Conservation (phyloP, 1,140 invertebrate genomes). For the Ostrea edulis region DNA sequence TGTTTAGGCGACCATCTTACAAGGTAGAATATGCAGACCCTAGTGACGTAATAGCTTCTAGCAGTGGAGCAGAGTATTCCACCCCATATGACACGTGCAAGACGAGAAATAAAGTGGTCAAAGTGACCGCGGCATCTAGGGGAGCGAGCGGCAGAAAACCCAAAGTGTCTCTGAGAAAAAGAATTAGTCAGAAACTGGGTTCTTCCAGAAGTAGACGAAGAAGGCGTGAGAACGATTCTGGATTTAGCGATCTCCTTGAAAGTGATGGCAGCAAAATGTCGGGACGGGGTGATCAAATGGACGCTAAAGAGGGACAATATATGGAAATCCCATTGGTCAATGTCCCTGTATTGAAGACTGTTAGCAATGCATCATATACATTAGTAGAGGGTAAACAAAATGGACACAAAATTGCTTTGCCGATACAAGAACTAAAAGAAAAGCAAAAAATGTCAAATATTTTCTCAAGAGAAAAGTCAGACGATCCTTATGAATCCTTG, state of each 20-base stretch:
- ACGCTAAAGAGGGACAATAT: not conserved
- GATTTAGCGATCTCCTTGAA: constrained; percentile 2
- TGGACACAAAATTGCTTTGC: not conserved
- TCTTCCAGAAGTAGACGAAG: not conserved
- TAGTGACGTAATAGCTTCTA: constrained; percentile 8
- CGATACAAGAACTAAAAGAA: not conserved
- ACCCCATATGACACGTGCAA: constrained; percentile 12
- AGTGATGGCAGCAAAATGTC: not conserved
- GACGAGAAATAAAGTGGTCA: not conserved
- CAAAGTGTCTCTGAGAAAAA: not conserved
- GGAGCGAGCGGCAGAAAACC: not conserved
- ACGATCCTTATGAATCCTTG: not conserved
- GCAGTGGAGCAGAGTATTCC: constrained; percentile 19
- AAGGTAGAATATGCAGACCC: constrained; percentile 25
- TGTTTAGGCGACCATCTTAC: not conserved
- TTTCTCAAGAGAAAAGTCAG: not conserved
- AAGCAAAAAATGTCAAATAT: not conserved
- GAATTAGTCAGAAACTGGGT: not conserved
- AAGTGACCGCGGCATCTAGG: not conserved
- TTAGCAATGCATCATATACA: not conserved
- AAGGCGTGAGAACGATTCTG: constrained; percentile 1
- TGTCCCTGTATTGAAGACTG: not conserved
- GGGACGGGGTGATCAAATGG: not conserved
- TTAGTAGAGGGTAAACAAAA: not conserved
- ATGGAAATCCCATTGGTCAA: not conserved